Conservation (phyloP, 2,113 vertebrate species). For the Sterna hirundo region DNA sequence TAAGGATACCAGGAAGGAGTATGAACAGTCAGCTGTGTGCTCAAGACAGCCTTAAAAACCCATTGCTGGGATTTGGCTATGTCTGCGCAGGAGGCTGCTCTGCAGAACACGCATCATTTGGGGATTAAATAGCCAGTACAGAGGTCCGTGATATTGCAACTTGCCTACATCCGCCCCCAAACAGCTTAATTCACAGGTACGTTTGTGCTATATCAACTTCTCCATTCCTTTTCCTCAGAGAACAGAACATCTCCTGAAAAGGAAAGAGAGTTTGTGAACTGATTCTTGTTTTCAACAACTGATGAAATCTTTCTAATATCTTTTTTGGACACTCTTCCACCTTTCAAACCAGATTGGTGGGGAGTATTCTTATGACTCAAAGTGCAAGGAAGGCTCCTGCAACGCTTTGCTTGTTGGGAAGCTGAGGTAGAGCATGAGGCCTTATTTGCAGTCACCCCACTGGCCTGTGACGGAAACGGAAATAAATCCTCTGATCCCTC, state of each 20-base stretch:
- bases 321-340: background rate
- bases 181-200: background rate
- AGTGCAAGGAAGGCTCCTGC: background rate
- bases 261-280: background rate
- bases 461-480: background rate
- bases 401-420: background rate
- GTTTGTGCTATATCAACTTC: background rate
- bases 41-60: background rate
- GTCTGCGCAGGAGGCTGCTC: background rate
- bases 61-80: background rate
- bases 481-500: background rate
- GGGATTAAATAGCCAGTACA: background rate
- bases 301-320: background rate
- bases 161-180: background rate
- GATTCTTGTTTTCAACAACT: background rate
- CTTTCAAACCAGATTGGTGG: background rate
- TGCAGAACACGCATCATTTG: background rate
- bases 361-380: background rate
- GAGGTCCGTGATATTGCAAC: background rate
- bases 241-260: background rate
- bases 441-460: background rate
- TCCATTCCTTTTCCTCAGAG: background rate
- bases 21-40: background rate
- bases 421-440: background rate
- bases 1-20: background rate